phyloP scores from a whole-genome alignment of 2,113 vertebrate species.

The Vicugna pacos region DNA sequence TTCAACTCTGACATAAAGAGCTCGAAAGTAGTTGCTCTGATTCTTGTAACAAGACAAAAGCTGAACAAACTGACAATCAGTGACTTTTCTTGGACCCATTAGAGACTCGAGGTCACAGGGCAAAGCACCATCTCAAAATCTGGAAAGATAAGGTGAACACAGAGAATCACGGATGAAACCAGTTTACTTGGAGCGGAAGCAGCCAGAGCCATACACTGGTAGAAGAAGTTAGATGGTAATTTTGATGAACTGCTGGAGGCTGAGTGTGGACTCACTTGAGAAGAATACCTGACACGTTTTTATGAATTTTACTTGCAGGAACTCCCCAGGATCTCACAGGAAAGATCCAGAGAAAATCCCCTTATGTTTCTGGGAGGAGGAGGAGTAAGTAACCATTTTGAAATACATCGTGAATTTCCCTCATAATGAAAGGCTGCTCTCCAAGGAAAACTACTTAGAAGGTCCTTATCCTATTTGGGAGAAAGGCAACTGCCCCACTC shows the following conservation, averaged over 20 bases:
- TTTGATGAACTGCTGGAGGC: background rate
- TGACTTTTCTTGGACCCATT: background rate
- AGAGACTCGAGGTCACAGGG: background rate
- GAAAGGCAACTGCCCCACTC: background rate
- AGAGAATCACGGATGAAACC: background rate
- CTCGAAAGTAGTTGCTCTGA: background rate
- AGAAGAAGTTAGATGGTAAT: background rate
- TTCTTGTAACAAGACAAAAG: background rate
- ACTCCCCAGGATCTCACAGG: background rate
- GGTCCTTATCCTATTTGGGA: background rate
- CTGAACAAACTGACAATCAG: background rate
- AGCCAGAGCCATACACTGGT: background rate
- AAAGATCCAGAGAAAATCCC: background rate
- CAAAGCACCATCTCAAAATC: background rate
- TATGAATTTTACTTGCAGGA: background rate
- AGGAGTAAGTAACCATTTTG: background rate
- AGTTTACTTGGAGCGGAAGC: background rate
- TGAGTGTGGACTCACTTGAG: background rate
- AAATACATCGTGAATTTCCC: background rate
- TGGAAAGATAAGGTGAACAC: background rate
- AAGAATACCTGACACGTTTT: background rate
- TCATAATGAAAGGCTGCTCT: background rate
- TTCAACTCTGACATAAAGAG: background rate
- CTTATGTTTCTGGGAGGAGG: background rate
- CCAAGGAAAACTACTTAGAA: background rate